Evolutionary conservation across 2,797 vertebrate genomes (phyloP).

Genomic region (Rhynchotus rufescens): DNA sequence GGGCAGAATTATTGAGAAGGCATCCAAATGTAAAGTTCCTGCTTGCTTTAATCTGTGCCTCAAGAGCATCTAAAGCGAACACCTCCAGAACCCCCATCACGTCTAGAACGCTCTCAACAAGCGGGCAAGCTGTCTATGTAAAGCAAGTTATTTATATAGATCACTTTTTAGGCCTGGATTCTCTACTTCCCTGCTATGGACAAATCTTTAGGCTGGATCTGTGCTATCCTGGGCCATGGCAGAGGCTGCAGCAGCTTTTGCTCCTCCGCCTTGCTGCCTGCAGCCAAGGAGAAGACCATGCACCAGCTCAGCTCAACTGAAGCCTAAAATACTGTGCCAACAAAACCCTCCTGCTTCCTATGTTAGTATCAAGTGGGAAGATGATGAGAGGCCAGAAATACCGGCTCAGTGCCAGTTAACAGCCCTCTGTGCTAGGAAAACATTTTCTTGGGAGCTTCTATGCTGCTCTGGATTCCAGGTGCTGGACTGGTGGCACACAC

Average conservation of each 20-base stretch:
- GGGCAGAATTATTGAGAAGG: neutral
- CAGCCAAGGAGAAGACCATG: neutral
- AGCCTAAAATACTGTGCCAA: neutral
- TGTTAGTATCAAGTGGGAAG: conserved; percentile 16
- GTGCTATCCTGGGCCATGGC: neutral
- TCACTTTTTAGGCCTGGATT: neutral
- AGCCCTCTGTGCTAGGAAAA: neutral
- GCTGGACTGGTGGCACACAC: conserved; percentile 32
- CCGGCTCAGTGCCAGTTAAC: conserved; percentile 17
- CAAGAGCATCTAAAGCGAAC: neutral
- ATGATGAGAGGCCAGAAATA: conserved; percentile 35
- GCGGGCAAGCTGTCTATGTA: neutral
- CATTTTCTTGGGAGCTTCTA: conserved; percentile 36
- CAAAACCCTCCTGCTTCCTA: neutral
- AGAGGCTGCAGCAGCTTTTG: neutral
- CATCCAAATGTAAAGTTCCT: neutral
- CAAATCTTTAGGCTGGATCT: neutral
- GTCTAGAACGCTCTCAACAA: rapidly evolving
- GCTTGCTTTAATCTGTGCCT: neutral
- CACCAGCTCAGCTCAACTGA: neutral
- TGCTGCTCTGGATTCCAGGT: neutral
- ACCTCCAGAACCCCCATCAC: neutral
- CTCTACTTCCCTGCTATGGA: neutral
- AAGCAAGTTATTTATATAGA: neutral
- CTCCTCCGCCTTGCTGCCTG: neutral